A percentile compares a stretch with the other conserved stretches of the same genome.
Conservation (phyloP, 64 coral and sea anemone species). For the Cladopsammia gracilis region DNA sequence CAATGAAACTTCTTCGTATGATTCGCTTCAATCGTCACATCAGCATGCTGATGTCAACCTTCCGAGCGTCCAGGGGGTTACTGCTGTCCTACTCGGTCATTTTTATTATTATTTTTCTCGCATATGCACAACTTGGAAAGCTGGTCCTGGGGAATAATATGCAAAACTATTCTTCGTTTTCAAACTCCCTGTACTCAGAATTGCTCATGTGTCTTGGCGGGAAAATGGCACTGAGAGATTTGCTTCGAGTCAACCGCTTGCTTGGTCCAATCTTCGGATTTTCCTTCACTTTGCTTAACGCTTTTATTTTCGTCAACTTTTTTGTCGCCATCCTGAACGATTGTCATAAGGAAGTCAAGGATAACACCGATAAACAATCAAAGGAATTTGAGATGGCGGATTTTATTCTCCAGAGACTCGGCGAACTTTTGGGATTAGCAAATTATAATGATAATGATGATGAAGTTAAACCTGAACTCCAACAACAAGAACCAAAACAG, state of each 20-base stretch:
- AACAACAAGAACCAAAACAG: background rate
- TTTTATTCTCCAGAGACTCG: conserved; percentile 69
- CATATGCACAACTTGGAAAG: conserved; percentile 69
- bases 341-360: conserved; percentile 74
- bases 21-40: conserved; percentile 64
- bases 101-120: conserved; percentile 54
- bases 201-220: conserved; percentile 75
- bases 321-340: conserved; percentile 85
- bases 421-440: conserved; percentile 9
- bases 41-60: conserved; percentile 24
- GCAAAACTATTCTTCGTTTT: background rate
- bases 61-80: conserved; percentile 18
- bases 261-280: conserved; percentile 78
- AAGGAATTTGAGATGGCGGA: conserved; percentile 88
- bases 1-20: conserved; percentile 75
- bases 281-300: conserved; percentile 58
- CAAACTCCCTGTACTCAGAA: conserved; percentile 58
- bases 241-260: conserved; percentile 39
- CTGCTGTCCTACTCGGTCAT: conserved; percentile 59
- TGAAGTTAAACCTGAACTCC: no score
- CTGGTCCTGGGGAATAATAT: conserved; percentile 43
- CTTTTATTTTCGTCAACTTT: conserved; percentile 89
- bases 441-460: background rate
- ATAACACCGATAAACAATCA: conserved; percentile 65
- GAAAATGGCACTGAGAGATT: conserved; percentile 59